Base-by-base conservation (phyloP, 2,888 invertebrate species). In the Bellardia bayeri region DNA sequence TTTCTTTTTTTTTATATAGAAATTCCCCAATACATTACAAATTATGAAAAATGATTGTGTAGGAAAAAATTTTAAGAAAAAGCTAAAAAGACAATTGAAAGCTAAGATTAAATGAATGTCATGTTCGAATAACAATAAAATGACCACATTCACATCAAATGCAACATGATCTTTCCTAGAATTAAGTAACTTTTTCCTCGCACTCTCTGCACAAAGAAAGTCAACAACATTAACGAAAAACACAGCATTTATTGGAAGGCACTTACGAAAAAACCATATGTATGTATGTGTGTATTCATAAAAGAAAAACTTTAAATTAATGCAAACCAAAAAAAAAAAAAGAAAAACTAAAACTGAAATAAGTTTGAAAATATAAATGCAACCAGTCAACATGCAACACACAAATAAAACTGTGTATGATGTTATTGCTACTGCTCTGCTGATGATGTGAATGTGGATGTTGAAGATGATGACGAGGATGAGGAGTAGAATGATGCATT, bases 401-500 rank as follows among this genome's bases (percentile, higher is more conserved):
- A 75, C 42, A 69, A 69, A 54, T 63, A 64, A 63, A 75, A 66
- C 23, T 56, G 14, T 58, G 40, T 66, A 82, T 68, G 69, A 82
- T 71, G 61, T 68, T 74, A 56, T 61, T 63, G 56, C 58, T 72
- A 37, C 37, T 79, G 74, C 16, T 51, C 40, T 23, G 37, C 37
- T 54, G 78, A 54, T 64, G 58, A 42, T 56, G 64, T 33, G 11
- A 16, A 23, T 45, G 49, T 40, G 45, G 33, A 33, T 64, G 72
- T 8, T 2, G 9, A 37, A 8, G 16, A 51, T 54, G 45, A n/a
- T 63, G 14, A 61, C 56, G 78, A 63, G 40, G 82, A 82, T 64
- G 86, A 63, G 54, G 82, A 66, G 74, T 74, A 69, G 58, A 71
- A 86, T 86, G 83, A 87, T 87, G 87, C 82, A 82, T 87, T 82